Conservation (phyloP, 2,113 vertebrate species). For the Psephotus haematonotus region DNA sequence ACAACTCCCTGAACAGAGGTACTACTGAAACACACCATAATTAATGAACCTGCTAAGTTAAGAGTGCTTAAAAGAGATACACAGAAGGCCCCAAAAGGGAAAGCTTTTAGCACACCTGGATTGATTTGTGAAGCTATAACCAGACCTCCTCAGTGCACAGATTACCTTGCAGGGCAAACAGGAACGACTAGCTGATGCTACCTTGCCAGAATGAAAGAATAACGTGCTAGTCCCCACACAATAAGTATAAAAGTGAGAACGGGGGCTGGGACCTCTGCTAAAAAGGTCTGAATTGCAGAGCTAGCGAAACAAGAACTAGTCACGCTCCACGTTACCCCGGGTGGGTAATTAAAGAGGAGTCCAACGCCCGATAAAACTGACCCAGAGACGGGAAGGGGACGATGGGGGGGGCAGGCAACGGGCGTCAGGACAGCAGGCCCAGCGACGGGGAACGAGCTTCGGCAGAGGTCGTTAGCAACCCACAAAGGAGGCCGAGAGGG, state of each 20-base stretch:
- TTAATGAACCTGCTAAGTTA: not conserved
- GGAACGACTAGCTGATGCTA: accelerated
- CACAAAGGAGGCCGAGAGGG: not conserved
- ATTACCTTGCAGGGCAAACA: accelerated
- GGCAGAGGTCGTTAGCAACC: not conserved
- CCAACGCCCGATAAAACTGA: not conserved
- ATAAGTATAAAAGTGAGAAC: not conserved
- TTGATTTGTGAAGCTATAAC: not conserved
- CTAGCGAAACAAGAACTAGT: not conserved
- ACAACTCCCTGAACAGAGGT: not conserved
- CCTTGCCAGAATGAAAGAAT: not conserved
- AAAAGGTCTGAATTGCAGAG: not conserved
- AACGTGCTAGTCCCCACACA: not conserved
- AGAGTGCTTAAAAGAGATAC: not conserved
- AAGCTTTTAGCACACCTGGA: not conserved
- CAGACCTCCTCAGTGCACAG: not conserved
- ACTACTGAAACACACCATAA: not conserved
- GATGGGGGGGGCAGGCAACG: not conserved
- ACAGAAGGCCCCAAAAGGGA: not conserved
- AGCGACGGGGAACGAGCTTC: not conserved
- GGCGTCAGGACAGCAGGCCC: not conserved
- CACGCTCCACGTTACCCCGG: accelerated
- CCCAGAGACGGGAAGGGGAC: not conserved
- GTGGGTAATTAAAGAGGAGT: not conserved
- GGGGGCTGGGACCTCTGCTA: too few relatives aligned